A percentile compares a stretch with the other conserved stretches of the same genome.
Conservation (phyloP, 2,797 vertebrate genomes). For the Sciurus carolinensis region DNA sequence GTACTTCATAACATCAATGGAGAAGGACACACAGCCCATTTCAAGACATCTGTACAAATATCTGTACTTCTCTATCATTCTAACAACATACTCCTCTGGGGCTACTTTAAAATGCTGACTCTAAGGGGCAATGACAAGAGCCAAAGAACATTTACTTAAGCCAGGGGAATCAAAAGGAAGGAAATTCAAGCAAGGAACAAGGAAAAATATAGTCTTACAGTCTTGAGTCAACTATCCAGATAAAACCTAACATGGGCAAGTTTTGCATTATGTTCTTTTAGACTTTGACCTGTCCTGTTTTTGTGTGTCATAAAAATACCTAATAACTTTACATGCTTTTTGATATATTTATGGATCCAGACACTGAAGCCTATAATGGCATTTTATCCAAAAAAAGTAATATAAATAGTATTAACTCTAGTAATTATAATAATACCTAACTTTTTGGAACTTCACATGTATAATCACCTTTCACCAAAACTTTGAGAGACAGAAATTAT, state of each 20-base stretch:
- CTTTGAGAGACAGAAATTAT: background rate
- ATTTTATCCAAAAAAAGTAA: constrained; percentile 45
- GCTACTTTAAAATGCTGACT: background rate
- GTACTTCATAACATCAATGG: background rate
- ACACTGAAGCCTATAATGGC: background rate
- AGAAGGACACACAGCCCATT: background rate
- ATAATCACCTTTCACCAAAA: constrained; percentile 43
- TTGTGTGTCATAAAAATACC: background rate
- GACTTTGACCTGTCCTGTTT: background rate
- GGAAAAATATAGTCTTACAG: background rate
- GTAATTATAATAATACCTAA: background rate
- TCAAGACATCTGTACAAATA: background rate
- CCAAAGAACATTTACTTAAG: background rate
- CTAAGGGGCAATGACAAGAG: background rate
- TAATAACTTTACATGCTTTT: background rate
- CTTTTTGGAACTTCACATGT: background rate
- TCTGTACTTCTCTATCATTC: background rate
- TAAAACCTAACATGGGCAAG: constrained; percentile 20
- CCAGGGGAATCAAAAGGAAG: background rate
- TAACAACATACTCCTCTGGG: background rate
- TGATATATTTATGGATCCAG: background rate
- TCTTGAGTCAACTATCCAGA: background rate
- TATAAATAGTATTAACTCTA: background rate
- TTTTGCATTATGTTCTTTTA: background rate
- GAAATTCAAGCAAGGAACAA: background rate